A percentile compares a stretch with the other conserved stretches of the same genome.
Conservation (phyloP, 2,797 vertebrate species). For the Gastrophryne carolinensis region DNA sequence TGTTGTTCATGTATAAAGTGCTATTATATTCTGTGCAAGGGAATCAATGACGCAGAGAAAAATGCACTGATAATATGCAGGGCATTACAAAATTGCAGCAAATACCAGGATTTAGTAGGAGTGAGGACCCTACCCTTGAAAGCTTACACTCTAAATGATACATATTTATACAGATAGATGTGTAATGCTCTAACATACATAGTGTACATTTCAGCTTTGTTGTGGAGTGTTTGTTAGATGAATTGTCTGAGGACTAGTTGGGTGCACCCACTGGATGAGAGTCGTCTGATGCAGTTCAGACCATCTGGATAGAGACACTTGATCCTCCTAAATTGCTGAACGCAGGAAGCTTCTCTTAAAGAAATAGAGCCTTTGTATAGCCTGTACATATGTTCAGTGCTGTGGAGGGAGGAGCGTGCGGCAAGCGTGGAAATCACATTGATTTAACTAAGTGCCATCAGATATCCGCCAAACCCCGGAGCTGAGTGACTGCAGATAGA, state of each 20-base stretch:
- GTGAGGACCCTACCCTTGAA: too few species aligned
- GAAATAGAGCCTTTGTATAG: constrained; percentile 17
- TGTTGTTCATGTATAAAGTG: too few species aligned
- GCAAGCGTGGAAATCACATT: neutral
- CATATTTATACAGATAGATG: too few species aligned
- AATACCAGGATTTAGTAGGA: too few species aligned
- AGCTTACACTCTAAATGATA: too few species aligned
- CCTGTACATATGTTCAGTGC: constrained; percentile 19
- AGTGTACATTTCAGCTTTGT: too few species aligned
- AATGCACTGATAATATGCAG: too few species aligned
- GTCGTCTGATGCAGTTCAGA: constrained; percentile 57
- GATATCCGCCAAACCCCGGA: neutral
- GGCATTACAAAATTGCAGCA: too few species aligned
- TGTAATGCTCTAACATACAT: too few species aligned
- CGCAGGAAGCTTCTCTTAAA: constrained; percentile 57
- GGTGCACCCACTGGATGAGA: constrained; percentile 19
- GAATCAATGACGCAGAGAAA: too few species aligned
- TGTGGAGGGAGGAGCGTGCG: neutral
- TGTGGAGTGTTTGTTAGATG: constrained; percentile 50
- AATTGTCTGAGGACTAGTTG: constrained; percentile 15
- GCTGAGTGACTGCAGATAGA: neutral
- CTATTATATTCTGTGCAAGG: too few species aligned
- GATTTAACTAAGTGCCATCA: neutral
- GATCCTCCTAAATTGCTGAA: constrained; percentile 66
- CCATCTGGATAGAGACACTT: constrained; percentile 78